A percentile compares a stretch with the other conserved stretches of the same genome.
These are phyloP conservation scores for Druon quercuslanigerum DNA, from an alignment of 1,140 invertebrate genomes.

Conservation along the genomic window DNA sequence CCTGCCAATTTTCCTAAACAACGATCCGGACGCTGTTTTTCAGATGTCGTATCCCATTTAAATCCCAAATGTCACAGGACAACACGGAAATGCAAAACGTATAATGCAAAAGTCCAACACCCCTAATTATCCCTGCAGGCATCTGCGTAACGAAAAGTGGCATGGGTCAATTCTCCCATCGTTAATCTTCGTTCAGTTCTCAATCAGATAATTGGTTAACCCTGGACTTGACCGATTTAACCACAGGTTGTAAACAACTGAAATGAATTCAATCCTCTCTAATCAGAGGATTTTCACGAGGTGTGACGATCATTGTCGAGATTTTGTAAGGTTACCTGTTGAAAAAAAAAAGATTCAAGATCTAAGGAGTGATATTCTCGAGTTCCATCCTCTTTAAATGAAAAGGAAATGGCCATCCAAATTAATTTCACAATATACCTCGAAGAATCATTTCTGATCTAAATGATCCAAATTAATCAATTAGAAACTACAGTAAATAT, in stretches of 20 bases:
- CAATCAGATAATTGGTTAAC: constrained; percentile 27
- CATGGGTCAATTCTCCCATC: constrained; percentile 30
- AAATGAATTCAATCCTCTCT: background rate
- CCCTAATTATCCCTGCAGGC: constrained; percentile 14
- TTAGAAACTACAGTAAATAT: too few relatives aligned
- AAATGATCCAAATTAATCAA: too few relatives aligned
- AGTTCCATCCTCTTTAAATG: too few relatives aligned
- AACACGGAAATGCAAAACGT: constrained; percentile 17
- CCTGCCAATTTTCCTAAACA: too few relatives aligned
- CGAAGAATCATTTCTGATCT: too few relatives aligned
- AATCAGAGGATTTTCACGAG: background rate
- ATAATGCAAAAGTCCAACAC: background rate
- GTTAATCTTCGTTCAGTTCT: constrained; percentile 26
- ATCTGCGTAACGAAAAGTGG: constrained; percentile 21
- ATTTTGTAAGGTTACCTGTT: too few relatives aligned
- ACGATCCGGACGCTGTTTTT: too few relatives aligned
- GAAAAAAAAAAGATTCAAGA: too few relatives aligned
- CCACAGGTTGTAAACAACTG: constrained; percentile 22
- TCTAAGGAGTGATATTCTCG: too few relatives aligned
- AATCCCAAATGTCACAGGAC: background rate
- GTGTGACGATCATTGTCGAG: too few relatives aligned
- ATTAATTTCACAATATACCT: too few relatives aligned
- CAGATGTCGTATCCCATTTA: background rate
- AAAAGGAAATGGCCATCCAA: too few relatives aligned
- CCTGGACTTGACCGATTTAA: constrained; percentile 2